Conservation (phyloP, 2,113 vertebrate species). For the Heliornis fulica region DNA sequence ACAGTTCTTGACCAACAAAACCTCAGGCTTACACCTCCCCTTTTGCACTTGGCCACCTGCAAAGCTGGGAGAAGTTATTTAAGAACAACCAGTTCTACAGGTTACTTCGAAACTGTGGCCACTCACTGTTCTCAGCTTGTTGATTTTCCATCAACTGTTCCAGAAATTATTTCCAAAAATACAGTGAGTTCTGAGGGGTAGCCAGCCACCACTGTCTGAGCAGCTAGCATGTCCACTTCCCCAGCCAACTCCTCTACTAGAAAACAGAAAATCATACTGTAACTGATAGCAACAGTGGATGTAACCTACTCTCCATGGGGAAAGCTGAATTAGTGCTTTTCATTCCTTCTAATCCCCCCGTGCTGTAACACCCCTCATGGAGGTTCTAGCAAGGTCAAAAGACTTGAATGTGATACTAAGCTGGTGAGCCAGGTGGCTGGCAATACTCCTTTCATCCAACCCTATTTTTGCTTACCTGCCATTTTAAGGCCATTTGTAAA, state of each 20-base stretch:
- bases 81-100: background rate
- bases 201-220: slow-evolving; percentile 35
- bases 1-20: background rate
- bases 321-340: slow-evolving; percentile 10
- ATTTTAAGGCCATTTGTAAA: background rate
- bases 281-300: background rate
- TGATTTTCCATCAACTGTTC: slow-evolving; percentile 54
- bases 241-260: background rate
- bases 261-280: background rate
- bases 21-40: background rate
- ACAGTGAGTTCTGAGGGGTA: background rate
- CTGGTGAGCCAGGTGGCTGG: background rate
- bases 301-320: background rate
- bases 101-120: background rate
- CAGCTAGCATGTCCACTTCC: background rate
- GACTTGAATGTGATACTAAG: background rate
- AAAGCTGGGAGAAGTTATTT: background rate
- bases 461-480: slow-evolving; percentile 12
- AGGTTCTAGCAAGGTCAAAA: background rate
- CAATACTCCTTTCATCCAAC: background rate
- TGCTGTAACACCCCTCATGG: background rate
- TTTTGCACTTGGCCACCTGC: background rate
- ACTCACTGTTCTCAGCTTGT: background rate
- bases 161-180: slow-evolving; percentile 65
- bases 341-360: slow-evolving; percentile 15